A percentile compares a stretch with the other conserved stretches of the same genome.
Evolutionary conservation across 2,888 invertebrate genomes (phyloP).

Genomic region (Tetragonula carbonaria): DNA sequence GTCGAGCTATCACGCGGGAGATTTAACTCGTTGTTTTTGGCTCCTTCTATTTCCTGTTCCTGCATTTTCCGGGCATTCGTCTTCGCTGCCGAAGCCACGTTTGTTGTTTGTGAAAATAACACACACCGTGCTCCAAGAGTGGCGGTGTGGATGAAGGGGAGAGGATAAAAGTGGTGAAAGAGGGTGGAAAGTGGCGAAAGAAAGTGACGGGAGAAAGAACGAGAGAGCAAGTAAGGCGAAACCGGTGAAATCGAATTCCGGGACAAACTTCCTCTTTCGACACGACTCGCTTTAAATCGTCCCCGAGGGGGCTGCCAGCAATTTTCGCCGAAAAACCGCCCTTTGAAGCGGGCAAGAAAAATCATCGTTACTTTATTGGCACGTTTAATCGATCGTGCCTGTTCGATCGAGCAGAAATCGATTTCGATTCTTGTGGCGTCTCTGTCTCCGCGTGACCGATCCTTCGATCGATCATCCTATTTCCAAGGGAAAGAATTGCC

Average conservation of each 20-base stretch:
- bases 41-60: conserved; percentile 49
- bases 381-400: conserved; percentile 30
- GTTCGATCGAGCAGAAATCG: conserved; percentile 3
- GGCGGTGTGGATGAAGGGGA: no score
- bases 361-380: conserved; percentile 36
- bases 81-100: conserved; percentile 54
- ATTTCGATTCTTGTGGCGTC: no score
- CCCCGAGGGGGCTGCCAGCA: conserved; percentile 17
- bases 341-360: conserved; percentile 23
- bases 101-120: conserved; percentile 58
- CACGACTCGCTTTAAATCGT: conserved; percentile 49
- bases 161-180: background rate
- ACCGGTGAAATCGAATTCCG: conserved; percentile 55
- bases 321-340: conserved; percentile 36
- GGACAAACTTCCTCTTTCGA: conserved; percentile 45
- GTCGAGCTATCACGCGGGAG: conserved; percentile 27
- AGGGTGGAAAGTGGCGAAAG: background rate
- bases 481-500: background rate
- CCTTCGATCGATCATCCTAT: background rate
- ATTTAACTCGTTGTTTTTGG: conserved; percentile 56
- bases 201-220: background rate
- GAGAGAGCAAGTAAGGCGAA: conserved; percentile 23
- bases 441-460: no score
- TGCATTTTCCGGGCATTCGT: conserved; percentile 54
- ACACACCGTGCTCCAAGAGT: background rate